phyloP scores from a whole-genome alignment of 1,140 invertebrate genomes.

The Planococcus citri region DNA sequence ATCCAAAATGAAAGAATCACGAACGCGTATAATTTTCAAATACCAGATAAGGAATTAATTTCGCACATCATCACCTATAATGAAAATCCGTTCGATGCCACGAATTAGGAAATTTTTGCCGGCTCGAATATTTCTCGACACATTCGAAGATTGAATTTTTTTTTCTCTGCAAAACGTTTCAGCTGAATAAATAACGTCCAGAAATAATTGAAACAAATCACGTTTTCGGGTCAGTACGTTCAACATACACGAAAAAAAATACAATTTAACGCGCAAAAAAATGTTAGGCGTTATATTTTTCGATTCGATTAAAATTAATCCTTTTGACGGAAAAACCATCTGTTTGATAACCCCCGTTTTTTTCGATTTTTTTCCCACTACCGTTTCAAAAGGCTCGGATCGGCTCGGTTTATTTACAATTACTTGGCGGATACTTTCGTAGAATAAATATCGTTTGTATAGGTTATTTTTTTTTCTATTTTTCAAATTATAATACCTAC shows the following conservation, averaged over 20 bases:
- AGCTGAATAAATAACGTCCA: neutral
- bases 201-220: neutral
- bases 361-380: neutral
- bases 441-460: neutral
- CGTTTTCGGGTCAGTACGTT: conserved; percentile 1
- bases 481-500: neutral
- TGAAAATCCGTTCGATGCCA: too few species aligned
- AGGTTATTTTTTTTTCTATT: neutral
- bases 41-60: too few species aligned
- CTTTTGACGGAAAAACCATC: conserved; percentile 6
- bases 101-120: too few species aligned
- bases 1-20: too few species aligned
- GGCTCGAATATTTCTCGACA: too few species aligned
- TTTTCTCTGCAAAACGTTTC: neutral
- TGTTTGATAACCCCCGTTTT: neutral
- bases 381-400: neutral
- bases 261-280: neutral
- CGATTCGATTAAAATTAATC: conserved; percentile 7
- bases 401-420: neutral
- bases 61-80: too few species aligned
- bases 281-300: neutral
- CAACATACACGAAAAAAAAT: neutral
- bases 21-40: too few species aligned
- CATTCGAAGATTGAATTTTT: too few species aligned
- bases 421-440: neutral